These are phyloP conservation scores for Micrasema longulum DNA, from an alignment of 1,140 invertebrate species.

Conservation along the genomic window DNA sequence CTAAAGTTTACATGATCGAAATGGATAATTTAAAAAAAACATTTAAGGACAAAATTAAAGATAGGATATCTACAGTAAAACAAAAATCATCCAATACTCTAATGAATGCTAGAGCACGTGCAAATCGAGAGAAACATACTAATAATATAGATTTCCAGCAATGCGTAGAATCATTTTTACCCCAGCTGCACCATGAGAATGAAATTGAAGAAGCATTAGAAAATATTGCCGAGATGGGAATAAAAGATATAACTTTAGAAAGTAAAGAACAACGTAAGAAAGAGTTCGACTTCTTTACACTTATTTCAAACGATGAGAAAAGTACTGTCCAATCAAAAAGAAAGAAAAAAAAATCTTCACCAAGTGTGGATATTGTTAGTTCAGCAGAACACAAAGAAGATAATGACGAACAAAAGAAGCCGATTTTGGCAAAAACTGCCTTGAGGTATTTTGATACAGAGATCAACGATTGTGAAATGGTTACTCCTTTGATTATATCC, in stretches of 20 bases:
- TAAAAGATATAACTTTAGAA: constrained; percentile 22
- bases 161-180: constrained; percentile 24
- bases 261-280: constrained; percentile 21
- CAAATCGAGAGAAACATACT: background rate
- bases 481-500: constrained; percentile 29
- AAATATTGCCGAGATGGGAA: constrained; percentile 8
- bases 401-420: constrained; percentile 8
- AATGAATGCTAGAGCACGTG: constrained; percentile 35
- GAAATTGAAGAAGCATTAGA: constrained; percentile 39
- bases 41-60: constrained; percentile 42
- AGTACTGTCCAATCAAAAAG: background rate
- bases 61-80: constrained; percentile 37
- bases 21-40: constrained; percentile 28
- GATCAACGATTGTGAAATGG: constrained; percentile 20
- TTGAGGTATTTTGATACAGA: constrained; percentile 45
- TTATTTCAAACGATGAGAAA: constrained; percentile 5
- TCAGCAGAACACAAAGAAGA: background rate
- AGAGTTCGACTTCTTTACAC: constrained; percentile 38
- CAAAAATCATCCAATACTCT: constrained; percentile 41
- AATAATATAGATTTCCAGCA: constrained; percentile 9
- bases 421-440: constrained; percentile 15
- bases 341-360: constrained; percentile 12
- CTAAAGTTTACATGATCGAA: background rate
- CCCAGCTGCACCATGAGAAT: constrained; percentile 34
- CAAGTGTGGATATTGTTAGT: background rate